Evolutionary conservation across 2,797 vertebrate genomes (phyloP).

Genomic region (Bradypodion ventrale): DNA sequence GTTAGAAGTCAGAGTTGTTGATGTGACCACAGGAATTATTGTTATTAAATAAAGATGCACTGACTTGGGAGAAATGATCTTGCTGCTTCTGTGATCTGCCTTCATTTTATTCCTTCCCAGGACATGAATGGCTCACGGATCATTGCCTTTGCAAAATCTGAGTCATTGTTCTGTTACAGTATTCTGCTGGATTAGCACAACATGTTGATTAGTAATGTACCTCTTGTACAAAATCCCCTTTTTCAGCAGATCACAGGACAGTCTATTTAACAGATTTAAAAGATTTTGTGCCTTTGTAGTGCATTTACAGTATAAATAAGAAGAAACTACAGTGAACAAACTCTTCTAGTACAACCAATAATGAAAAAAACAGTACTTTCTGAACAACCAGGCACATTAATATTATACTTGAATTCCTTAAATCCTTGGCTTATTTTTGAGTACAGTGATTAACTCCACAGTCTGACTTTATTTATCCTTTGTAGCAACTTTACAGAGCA

Average conservation of each 20-base stretch:
- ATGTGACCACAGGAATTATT: too few relatives aligned
- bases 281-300: too few relatives aligned
- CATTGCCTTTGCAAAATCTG: background rate
- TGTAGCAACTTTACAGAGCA: background rate
- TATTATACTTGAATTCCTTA: slow-evolving; percentile 19
- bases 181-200: background rate
- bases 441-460: slow-evolving; percentile 15
- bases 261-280: background rate
- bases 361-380: slow-evolving; percentile 1
- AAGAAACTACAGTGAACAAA: background rate
- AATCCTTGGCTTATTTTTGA: background rate
- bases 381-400: slow-evolving; percentile 7
- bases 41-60: too few relatives aligned
- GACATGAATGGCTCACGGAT: too few relatives aligned
- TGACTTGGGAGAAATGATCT: background rate
- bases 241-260: background rate
- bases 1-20: too few relatives aligned
- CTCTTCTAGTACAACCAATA: slow-evolving; percentile 1
- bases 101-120: background rate
- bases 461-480: slow-evolving; percentile 17
- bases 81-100: background rate
- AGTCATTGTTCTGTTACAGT: background rate
- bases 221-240: background rate
- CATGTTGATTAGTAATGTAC: background rate
- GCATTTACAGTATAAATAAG: background rate